A percentile compares a stretch with the other conserved stretches of the same genome.
These are phyloP conservation scores for Plecturocebus donacophilus DNA, from an alignment of 2,113 vertebrate genomes.

Conservation along the genomic window DNA sequence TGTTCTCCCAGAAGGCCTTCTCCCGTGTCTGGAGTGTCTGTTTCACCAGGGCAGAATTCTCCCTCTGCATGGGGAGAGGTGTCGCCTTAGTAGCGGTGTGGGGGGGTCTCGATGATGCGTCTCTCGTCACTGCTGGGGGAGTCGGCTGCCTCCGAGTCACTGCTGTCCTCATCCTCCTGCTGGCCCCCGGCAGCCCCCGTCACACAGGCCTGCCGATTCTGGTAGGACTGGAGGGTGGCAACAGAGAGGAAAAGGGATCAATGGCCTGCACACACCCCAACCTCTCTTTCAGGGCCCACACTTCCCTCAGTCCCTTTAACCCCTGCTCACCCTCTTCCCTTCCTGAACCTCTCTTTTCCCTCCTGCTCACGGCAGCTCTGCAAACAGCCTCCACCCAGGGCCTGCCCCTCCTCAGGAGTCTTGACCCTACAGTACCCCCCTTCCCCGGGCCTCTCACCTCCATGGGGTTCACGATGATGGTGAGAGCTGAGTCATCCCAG, in stretches of 20 bases:
- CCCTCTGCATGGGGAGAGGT: background rate
- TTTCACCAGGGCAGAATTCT: background rate
- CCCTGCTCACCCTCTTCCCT: background rate
- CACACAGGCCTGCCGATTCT: slow-evolving; percentile 82
- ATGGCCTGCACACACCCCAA: background rate
- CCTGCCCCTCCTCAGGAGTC: background rate
- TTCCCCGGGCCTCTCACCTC: slow-evolving; percentile 87
- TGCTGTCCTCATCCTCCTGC: slow-evolving; percentile 91
- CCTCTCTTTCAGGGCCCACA: background rate
- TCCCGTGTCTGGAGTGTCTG: background rate
- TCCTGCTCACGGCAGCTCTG: no score
- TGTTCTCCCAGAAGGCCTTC: slow-evolving; percentile 41
- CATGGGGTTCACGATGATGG: slow-evolving; percentile 99
- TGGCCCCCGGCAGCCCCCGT: slow-evolving; percentile 73
- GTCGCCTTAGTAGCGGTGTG: slow-evolving; percentile 88
- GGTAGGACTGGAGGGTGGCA: slow-evolving; percentile 82
- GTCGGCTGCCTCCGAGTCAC: slow-evolving; percentile 87
- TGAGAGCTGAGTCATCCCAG: slow-evolving; percentile 98
- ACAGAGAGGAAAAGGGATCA: accelerated
- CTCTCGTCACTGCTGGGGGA: slow-evolving; percentile 89
- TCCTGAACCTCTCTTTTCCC: background rate
- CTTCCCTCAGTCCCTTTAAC: background rate
- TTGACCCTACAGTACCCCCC: background rate
- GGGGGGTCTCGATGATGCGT: slow-evolving; percentile 89
- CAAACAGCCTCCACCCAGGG: background rate